Percentiles rank a stretch among this genome's conserved stretches.
These are phyloP conservation scores for Lasaia peninsularis DNA, from an alignment of 1,140 invertebrate species.

Conservation along the genomic window DNA sequence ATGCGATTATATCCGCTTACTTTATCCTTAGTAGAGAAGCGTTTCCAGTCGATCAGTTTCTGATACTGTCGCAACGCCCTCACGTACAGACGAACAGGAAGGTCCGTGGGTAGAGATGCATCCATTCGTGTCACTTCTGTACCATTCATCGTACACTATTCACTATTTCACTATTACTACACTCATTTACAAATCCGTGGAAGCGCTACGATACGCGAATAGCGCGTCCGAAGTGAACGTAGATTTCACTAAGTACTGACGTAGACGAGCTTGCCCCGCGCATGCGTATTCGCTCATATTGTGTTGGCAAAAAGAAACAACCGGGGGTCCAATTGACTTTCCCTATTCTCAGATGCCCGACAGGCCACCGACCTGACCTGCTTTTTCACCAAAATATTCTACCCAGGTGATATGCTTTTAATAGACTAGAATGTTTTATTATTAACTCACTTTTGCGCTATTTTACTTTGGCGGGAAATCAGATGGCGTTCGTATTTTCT, in stretches of 20 bases:
- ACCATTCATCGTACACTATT: slow-evolving; percentile 56
- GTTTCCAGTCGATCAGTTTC: slow-evolving; percentile 73
- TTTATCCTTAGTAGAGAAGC: slow-evolving; percentile 67
- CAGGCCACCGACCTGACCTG: slow-evolving; percentile 59
- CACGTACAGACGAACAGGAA: slow-evolving; percentile 78
- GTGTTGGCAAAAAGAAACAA: slow-evolving; percentile 63
- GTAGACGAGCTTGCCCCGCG: slow-evolving; percentile 47
- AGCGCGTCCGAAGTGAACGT: slow-evolving; percentile 74
- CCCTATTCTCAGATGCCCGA: slow-evolving; percentile 37
- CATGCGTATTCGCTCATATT: slow-evolving; percentile 52
- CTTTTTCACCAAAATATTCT: slow-evolving; percentile 38
- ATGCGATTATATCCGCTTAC: slow-evolving; percentile 52
- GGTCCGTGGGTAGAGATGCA: slow-evolving; percentile 73
- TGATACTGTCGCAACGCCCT: slow-evolving; percentile 80
- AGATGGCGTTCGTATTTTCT: no score
- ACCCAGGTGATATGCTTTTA: no score
- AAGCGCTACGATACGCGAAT: slow-evolving; percentile 32
- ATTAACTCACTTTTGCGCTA: no score
- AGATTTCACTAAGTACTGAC: slow-evolving; percentile 62
- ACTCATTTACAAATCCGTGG: slow-evolving; percentile 25
- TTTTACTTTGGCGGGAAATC: no score
- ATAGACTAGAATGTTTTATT: no score
- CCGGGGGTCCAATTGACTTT: slow-evolving; percentile 58
- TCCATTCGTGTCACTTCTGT: slow-evolving; percentile 52
- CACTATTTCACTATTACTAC: slow-evolving; percentile 41